Evolutionary conservation across 2,797 vertebrate genomes (phyloP).

Genomic region (Neopelma chrysocephalum): DNA sequence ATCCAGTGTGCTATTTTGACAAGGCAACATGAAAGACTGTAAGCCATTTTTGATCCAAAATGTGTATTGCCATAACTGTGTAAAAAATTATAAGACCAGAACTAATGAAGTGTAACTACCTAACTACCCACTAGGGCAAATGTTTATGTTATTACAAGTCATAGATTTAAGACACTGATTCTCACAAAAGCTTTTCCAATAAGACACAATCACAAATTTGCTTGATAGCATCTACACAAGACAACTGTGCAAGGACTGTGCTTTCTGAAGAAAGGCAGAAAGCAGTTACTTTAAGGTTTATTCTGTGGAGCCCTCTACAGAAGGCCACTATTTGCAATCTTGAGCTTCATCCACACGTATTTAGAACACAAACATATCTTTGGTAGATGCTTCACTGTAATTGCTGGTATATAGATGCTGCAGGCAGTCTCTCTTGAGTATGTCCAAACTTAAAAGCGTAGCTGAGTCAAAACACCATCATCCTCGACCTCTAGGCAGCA

Average conservation of each 20-base stretch:
- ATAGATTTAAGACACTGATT: neutral
- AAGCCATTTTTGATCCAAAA: neutral
- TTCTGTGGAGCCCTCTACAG: neutral
- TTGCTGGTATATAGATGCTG: neutral
- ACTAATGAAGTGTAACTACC: neutral
- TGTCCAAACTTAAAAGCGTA: neutral
- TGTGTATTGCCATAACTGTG: fast-evolving
- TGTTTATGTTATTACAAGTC: neutral
- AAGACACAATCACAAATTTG: neutral
- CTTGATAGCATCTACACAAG: neutral
- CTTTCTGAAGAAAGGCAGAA: neutral
- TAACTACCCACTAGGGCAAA: neutral
- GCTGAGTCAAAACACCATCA: neutral
- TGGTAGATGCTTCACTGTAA: neutral
- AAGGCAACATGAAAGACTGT: neutral
- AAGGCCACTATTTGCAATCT: constrained; percentile 21
- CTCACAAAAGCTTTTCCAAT: neutral
- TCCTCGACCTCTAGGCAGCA: fast-evolving
- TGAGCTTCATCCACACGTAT: neutral
- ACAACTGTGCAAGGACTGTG: fast-evolving
- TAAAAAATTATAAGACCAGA: neutral
- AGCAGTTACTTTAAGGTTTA: neutral
- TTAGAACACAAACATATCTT: neutral
- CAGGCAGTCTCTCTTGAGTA: neutral
- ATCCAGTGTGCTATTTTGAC: fast-evolving